Evolutionary conservation across 2,113 vertebrate genomes (phyloP), one percentile per base, ranked within the genome.

Genomic region (Natator depressus): DNA sequence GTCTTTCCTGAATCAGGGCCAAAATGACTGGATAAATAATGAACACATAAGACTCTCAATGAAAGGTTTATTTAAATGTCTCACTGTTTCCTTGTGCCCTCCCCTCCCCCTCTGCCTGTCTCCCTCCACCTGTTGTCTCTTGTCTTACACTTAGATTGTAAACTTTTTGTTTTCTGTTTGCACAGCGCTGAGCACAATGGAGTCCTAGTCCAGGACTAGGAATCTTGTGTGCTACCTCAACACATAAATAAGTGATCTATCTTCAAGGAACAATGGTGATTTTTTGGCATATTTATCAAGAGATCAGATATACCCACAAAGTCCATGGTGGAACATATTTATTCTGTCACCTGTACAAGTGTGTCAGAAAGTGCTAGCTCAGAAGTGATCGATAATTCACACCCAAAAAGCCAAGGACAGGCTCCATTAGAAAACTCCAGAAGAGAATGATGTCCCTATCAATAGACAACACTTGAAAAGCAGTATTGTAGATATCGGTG

Each of bases 231-330:
- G 62, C 31, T 65, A 65, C 6, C 62, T n/a, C 62, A n/a, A 65
- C 31, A 17, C 6, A 35, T 35, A 69, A 69, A 19, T n/a, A 69
- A 75, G 24, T 25, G 42, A 46, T 13, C 42, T 46, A 46, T 46
- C n/a, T 46, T 27, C 1, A 3, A 82, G 38, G 38, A 83, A 31
- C 55, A 35, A 59, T 9, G 38, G 4, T 83, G 42, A 19, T 29
- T 62, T 31, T 62, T 55, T 55, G 3, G 42, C 55, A 62, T 11
- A 76, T 76, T 22, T 76, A 76, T 24, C 38, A 69, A 35, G 1
- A 0, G 35, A 29, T 24, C 22, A 2, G 10, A 8, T 59, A 83
- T 85, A 96, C 4, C 80, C 84, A 27, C 0, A 0, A 0, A 0
- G 31, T 42, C 19, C 46, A 31, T 59, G 82, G 47, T 69, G 47